Evolutionary conservation across 2,888 invertebrate species (phyloP), one percentile per base, ranked within the genome.

Genomic region (Tenodera sinensis): DNA sequence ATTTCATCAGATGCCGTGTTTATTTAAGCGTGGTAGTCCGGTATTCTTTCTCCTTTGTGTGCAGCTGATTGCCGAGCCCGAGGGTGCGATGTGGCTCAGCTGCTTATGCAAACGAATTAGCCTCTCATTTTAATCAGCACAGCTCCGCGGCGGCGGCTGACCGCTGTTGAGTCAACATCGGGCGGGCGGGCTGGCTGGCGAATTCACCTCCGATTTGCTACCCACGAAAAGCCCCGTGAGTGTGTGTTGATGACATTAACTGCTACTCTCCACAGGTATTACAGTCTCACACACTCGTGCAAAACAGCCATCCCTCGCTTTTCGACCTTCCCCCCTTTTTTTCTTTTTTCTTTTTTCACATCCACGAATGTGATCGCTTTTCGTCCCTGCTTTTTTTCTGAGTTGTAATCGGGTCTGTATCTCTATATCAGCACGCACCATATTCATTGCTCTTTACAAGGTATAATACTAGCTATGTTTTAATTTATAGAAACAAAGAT

Each of bases 71-170:
- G 54, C 54, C 54, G 54, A 71, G 54, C 54, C 54, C 54, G 54
- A 71, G 54, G 54, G 54, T 71, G 54, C 54, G 54, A 71, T 71
- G 54, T 71, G 86, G 71, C 47, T 54, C 84, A 28, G 84, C 84
- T 88, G 88, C 88, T 88, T 88, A 84, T 88, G 88, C 88, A 88
- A 88, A 88, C 88, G 88, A 88, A 88, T 88, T 88, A 88, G 30
- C 82, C 42, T 89, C 83, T 42, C 82, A 83, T 81, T 83, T 83
- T 47, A 85, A 83, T 30, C 83, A 28, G 81, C 81, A 81, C 28
- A 71, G 54, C 54, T 71, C 54, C 54, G 54, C 54, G 54, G 54
- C 54, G 54, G 54, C 54, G 54, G 54, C 54, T 71, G 54, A 71
- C 54, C 85, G 47, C 84, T 54, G 34, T 28, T 85, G 85, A 28